Evolutionary conservation across 2,888 invertebrate species (phyloP).

Genomic region (Caenorhabditis afra): DNA sequence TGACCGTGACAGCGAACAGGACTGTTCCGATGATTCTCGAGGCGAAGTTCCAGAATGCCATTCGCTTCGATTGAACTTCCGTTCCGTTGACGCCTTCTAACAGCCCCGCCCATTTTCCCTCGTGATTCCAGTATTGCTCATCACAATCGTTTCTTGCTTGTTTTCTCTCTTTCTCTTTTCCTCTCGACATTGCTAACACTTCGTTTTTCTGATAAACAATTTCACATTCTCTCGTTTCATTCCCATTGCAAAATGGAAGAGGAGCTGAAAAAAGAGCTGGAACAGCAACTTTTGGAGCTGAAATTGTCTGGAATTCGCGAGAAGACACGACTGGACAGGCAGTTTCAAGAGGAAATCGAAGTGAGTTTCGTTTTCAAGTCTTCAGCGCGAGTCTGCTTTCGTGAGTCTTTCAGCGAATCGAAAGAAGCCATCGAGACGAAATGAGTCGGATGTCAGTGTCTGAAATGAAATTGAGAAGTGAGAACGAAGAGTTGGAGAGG

Average conservation of each 20-base stretch:
- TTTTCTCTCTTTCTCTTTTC: too few relatives aligned
- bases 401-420: not conserved
- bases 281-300: not conserved
- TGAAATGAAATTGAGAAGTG: not conserved
- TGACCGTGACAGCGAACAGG: not conserved
- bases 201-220: too few relatives aligned
- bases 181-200: too few relatives aligned
- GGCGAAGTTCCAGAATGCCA: too few relatives aligned
- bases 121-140: too few relatives aligned
- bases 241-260: too few relatives aligned
- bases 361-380: not conserved
- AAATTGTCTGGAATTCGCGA: not conserved
- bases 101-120: not conserved
- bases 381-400: not conserved
- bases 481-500: not conserved
- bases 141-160: not conserved
- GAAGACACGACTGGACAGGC: not conserved
- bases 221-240: too few relatives aligned
- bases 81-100: too few relatives aligned
- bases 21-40: not conserved
- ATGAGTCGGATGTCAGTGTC: not conserved
- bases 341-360: not conserved
- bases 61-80: not conserved
- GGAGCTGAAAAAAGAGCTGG: not conserved
- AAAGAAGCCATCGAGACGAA: not conserved